Percentiles rank a stretch among this genome's conserved stretches.
Evolutionary conservation across 92 coral and sea anemone species (phyloP).

Genomic region (Zoanthus sansibaricus): DNA sequence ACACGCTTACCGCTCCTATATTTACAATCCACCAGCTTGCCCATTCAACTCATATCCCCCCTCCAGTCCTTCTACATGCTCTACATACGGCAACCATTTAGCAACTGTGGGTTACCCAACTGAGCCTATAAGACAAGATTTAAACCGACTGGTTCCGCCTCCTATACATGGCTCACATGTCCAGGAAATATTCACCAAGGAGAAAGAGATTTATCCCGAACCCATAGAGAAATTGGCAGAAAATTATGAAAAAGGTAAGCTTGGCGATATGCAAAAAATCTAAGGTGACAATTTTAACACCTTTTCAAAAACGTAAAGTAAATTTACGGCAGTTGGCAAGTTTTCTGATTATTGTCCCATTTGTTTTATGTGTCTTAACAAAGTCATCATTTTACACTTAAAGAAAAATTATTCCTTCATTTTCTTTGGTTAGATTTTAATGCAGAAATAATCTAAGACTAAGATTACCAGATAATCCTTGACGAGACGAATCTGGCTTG

Average conservation of each 20-base stretch:
- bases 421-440: conserved; percentile 33
- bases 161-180: conserved; percentile 16
- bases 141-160: conserved; percentile 18
- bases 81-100: conserved; percentile 32
- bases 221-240: conserved; percentile 46
- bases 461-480: neutral
- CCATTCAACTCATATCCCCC: conserved; percentile 46
- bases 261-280: conserved; percentile 15
- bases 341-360: conserved; percentile 31
- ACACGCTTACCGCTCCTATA: conserved; percentile 37
- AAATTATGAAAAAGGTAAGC: conserved; percentile 46
- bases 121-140: conserved; percentile 35
- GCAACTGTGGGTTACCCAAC: conserved; percentile 24
- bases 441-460: conserved; percentile 37
- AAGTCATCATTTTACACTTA: conserved; percentile 50
- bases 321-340: conserved; percentile 15
- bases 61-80: conserved; percentile 35
- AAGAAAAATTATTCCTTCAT: conserved; percentile 51
- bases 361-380: conserved; percentile 48
- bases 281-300: conserved; percentile 47
- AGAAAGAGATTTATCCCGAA: conserved; percentile 23
- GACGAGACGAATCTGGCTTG: neutral
- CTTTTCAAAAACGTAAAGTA: conserved; percentile 29
- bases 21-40: conserved; percentile 37
- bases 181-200: conserved; percentile 18